Evolutionary conservation across 2,888 invertebrate genomes (phyloP), one percentile per base, ranked within the genome.

Genomic region (Eristalis intricaria): DNA sequence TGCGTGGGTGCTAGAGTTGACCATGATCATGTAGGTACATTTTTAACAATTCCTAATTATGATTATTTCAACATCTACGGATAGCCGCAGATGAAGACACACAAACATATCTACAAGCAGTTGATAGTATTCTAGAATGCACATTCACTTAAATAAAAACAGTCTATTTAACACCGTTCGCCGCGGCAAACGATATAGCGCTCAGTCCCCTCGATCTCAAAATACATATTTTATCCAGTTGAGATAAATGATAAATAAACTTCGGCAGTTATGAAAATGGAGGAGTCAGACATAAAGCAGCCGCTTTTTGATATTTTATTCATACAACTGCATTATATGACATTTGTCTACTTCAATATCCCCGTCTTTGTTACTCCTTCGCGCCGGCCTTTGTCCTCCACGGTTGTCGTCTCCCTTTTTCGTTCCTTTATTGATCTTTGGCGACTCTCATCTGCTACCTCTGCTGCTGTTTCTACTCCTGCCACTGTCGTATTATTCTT

Each of bases 311-410:
- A 87, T 87, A 83, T 87, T 87, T 87, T 87, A 87, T 87, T 87
- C 83, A 87, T 84, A 84, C 76, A 84, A 87, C 87, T 87, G 80
- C 87, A 87, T 87, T 84, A 73, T 84, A 84, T 71, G 87, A 79
- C 83, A 79, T 83, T 87, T 87, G 87, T 87, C 87, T 79, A 83
- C 79, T 83, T 78, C 77, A 69, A 65, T 82, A 75, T 70, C 32
- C 56, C 26, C 70, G 58, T 32, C 69, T 70, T 74, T 65, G 64
- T 74, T 81, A 60, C 69, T 64, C 50, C 40, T 40, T 32, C 26
- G 32, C 32, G 26, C 70, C 32, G 63, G 78, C 64, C 35, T 60
- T 74, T 70, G 74, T 75, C 70, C 58, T 60, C 50, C 11, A 65
- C 13, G 26, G 60, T 23, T 26, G 61, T 43, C 69, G 69, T 84